Percentiles rank a stretch among this genome's conserved stretches.
These are phyloP conservation scores for Monodelphis domestica DNA, from an alignment of 2,797 vertebrate genomes.

Conservation along the genomic window DNA sequence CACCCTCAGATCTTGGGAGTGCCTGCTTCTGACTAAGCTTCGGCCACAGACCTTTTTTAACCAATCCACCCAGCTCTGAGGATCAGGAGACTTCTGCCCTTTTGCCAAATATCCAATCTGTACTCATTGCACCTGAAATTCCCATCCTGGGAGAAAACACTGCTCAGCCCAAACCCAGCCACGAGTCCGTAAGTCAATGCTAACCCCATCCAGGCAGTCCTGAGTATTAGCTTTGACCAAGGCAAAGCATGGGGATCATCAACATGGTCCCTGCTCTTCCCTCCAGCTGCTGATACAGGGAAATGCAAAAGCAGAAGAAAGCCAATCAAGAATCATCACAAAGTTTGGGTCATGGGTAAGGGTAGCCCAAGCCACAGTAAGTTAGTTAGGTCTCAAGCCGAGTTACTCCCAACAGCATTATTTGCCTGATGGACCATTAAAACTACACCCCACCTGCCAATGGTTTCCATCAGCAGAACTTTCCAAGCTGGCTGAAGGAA, in stretches of 20 bases:
- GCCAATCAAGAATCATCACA: neutral
- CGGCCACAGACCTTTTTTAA: too few species aligned
- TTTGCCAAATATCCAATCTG: too few species aligned
- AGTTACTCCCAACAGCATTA: neutral
- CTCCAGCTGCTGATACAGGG: neutral
- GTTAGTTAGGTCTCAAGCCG: neutral
- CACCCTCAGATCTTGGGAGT: neutral
- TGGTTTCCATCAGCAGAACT: neutral
- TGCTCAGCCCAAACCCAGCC: neutral
- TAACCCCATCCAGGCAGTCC: neutral
- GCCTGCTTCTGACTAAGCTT: too few species aligned
- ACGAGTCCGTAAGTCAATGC: neutral
- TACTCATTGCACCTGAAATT: too few species aligned
- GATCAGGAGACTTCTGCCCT: too few species aligned
- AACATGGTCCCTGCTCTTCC: too few species aligned
- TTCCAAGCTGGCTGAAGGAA: neutral
- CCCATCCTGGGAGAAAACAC: too few species aligned
- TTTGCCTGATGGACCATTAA: neutral
- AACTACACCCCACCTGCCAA: too few species aligned
- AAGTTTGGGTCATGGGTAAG: neutral
- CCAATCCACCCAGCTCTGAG: too few species aligned
- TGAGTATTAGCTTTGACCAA: too few species aligned
- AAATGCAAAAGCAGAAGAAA: too few species aligned
- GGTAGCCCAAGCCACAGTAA: neutral
- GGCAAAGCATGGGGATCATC: too few species aligned